Evolutionary conservation across 2,888 invertebrate species (phyloP).

Genomic region (Rugalucina vietnamica): DNA sequence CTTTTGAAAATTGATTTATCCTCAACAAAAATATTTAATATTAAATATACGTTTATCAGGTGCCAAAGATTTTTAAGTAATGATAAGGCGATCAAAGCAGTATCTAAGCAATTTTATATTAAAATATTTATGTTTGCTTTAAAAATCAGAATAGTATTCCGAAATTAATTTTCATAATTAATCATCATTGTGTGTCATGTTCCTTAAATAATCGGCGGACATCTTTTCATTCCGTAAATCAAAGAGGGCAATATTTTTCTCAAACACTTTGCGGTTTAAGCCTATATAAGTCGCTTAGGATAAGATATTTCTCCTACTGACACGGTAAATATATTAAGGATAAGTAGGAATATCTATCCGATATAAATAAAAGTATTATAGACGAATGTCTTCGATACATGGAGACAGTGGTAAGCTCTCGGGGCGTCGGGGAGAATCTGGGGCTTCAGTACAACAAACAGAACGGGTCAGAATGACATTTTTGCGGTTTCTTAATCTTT

Average conservation of each 20-base stretch:
- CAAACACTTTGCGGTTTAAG: neutral
- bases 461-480: too few species aligned
- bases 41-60: neutral
- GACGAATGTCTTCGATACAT: too few species aligned
- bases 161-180: constrained; percentile 1
- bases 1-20: neutral
- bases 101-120: neutral
- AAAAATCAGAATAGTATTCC: neutral
- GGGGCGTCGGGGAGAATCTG: too few species aligned
- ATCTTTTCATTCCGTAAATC: neutral
- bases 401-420: too few species aligned
- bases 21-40: neutral
- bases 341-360: neutral
- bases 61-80: neutral
- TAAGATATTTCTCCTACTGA: neutral
- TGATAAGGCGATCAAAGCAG: neutral
- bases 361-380: too few species aligned
- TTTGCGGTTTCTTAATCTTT: too few species aligned
- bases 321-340: neutral
- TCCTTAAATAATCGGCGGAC: neutral
- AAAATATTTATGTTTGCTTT: constrained; percentile 10
- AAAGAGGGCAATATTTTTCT: neutral
- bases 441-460: too few species aligned
- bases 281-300: neutral
- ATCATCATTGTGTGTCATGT: constrained; percentile 7